These are phyloP conservation scores for Eupeodes corollae DNA, from an alignment of 1,140 invertebrate species.

Conservation along the genomic window DNA sequence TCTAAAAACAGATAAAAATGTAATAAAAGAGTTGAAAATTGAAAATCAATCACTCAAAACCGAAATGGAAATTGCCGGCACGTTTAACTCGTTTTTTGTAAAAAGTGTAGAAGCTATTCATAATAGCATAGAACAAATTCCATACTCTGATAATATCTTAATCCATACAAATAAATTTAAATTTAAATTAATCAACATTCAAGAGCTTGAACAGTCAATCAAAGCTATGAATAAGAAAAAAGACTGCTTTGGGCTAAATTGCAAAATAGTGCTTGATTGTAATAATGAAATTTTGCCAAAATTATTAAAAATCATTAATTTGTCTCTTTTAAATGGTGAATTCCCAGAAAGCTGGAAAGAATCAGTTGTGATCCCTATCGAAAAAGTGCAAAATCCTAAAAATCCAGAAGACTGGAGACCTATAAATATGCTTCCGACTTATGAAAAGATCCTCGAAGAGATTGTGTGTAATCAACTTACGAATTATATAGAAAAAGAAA, in stretches of 20 bases:
- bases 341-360: constrained; percentile 9
- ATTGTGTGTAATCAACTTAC: constrained; percentile 12
- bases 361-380: constrained; percentile 11
- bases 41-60: no score
- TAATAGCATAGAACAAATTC: no score
- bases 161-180: no score
- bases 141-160: no score
- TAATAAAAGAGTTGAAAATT: no score
- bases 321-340: background rate
- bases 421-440: constrained; percentile 14
- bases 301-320: constrained; percentile 2
- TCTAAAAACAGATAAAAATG: no score
- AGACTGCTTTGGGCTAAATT: constrained; percentile 1
- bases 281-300: background rate
- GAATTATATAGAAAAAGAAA: constrained; percentile 13
- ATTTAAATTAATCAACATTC: no score
- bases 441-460: constrained; percentile 22
- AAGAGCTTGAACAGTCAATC: no score
- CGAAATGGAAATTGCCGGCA: no score
- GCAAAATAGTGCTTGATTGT: constrained; percentile 1
- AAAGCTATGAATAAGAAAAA: constrained; percentile 5
- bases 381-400: constrained; percentile 11
- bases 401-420: constrained; percentile 16
- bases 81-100: no score
- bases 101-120: no score